These are phyloP conservation scores for Piaya cayana DNA, from an alignment of 2,113 vertebrate genomes.

Conservation along the genomic window DNA sequence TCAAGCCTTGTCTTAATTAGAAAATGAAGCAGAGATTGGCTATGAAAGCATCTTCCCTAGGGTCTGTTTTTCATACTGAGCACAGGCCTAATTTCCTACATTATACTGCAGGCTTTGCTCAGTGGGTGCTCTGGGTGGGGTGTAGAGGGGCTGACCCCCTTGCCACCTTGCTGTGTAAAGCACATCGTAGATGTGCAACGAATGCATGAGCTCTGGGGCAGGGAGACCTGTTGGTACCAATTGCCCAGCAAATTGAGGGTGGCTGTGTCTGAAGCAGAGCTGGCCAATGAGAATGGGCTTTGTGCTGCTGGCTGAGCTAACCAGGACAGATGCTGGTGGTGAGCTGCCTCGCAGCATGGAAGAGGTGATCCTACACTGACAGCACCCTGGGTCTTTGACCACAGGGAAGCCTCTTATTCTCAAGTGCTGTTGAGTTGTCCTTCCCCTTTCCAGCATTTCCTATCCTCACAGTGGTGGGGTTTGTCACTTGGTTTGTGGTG, in stretches of 20 bases:
- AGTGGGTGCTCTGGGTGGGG: not conserved
- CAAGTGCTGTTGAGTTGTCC: not conserved
- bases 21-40: not conserved
- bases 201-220: not conserved
- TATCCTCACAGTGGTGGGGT: not conserved
- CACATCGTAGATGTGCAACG: accelerated
- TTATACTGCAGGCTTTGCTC: not conserved
- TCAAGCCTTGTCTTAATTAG: not conserved
- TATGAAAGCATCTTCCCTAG: not conserved
- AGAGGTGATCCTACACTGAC: not conserved
- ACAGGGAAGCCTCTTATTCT: not conserved
- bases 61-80: not conserved
- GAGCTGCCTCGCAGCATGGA: not conserved
- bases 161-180: not conserved
- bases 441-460: not conserved
- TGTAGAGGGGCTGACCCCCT: not conserved
- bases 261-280: not conserved
- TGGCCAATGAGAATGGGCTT: not conserved
- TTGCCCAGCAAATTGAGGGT: not conserved
- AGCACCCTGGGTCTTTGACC: not conserved
- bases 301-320: not conserved
- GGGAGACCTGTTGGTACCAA: not conserved
- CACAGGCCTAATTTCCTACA: accelerated
- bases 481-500: not conserved
- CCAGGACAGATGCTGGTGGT: not conserved